phyloP scores from a whole-genome alignment of 2,797 vertebrate species.

The Acanthurus leucopareius region DNA sequence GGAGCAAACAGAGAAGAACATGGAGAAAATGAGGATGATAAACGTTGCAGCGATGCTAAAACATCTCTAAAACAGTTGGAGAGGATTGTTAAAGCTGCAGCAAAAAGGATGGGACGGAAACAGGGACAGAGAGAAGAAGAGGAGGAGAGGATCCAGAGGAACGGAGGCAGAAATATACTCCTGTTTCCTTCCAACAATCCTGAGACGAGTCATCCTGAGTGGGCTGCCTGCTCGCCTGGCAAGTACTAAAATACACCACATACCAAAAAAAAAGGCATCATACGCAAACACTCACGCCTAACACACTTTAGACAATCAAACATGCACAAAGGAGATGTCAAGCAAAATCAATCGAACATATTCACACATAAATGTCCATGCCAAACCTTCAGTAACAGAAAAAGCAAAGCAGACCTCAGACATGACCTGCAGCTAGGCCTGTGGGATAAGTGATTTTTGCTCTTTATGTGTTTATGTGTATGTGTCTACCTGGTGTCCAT shows the following conservation, averaged over 20 bases:
- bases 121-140: conserved; percentile 52
- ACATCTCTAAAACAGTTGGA: conserved; percentile 4
- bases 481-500: conserved; percentile 93
- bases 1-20: conserved; percentile 21
- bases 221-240: conserved; percentile 77
- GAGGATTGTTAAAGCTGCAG: conserved; percentile 10
- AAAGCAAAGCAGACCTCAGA: conserved; percentile 29
- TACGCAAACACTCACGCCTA: conserved; percentile 47
- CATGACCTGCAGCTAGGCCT: conserved; percentile 23
- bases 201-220: conserved; percentile 80
- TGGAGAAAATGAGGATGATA: conserved; percentile 5
- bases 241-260: conserved; percentile 78
- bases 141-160: conserved; percentile 65
- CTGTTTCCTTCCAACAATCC: conserved; percentile 79
- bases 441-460: conserved; percentile 9
- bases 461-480: conserved; percentile 7
- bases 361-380: conserved; percentile 32
- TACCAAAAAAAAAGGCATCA: conserved; percentile 67
- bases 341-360: conserved; percentile 67
- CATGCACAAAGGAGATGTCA: conserved; percentile 61
- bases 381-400: conserved; percentile 9
- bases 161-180: conserved; percentile 67
- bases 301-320: conserved; percentile 57
- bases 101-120: conserved; percentile 46
- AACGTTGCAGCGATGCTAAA: conserved; percentile 16